Evolutionary conservation across 1,140 invertebrate genomes (phyloP).

Genomic region (Bacillus rossius): DNA sequence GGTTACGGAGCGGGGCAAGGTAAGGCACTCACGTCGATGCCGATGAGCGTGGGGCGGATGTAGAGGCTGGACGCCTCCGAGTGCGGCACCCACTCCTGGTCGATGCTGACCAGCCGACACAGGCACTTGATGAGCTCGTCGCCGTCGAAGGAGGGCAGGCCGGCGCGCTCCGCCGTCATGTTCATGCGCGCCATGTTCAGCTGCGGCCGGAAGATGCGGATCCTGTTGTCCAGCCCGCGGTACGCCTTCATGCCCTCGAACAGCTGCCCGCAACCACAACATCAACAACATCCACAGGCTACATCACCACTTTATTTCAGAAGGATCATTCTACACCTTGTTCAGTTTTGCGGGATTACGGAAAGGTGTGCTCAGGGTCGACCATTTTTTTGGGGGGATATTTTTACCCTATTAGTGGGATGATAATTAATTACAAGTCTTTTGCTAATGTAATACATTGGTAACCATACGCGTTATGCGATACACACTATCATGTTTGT

Average conservation of each 20-base stretch:
- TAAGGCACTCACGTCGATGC: slow-evolving; percentile 90
- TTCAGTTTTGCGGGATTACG: too few relatives aligned
- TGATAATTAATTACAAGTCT: too few relatives aligned
- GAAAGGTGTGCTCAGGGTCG: not conserved
- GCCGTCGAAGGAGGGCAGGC: slow-evolving; percentile 86
- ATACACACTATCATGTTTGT: too few relatives aligned
- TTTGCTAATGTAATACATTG: too few relatives aligned
- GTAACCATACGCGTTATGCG: too few relatives aligned
- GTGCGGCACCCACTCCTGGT: slow-evolving; percentile 97
- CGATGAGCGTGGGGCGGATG: slow-evolving; percentile 94
- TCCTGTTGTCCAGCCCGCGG: slow-evolving; percentile 86
- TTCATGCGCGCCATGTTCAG: slow-evolving; percentile 95
- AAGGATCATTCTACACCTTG: too few relatives aligned
- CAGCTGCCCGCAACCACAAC: too few relatives aligned
- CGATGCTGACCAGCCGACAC: slow-evolving; percentile 80
- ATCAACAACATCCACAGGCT: slow-evolving; percentile 26
- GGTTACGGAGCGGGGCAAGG: too few relatives aligned
- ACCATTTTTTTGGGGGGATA: too few relatives aligned
- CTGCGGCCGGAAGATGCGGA: slow-evolving; percentile 91
- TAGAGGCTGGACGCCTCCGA: slow-evolving; percentile 86
- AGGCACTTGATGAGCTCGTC: slow-evolving; percentile 86
- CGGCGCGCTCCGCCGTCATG: slow-evolving; percentile 71
- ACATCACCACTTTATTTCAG: too few relatives aligned
- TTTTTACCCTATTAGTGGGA: too few relatives aligned
- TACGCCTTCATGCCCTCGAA: slow-evolving; percentile 99